Evolutionary conservation across 2,888 invertebrate genomes (phyloP).

Genomic region (Spilosoma lubricipeda): DNA sequence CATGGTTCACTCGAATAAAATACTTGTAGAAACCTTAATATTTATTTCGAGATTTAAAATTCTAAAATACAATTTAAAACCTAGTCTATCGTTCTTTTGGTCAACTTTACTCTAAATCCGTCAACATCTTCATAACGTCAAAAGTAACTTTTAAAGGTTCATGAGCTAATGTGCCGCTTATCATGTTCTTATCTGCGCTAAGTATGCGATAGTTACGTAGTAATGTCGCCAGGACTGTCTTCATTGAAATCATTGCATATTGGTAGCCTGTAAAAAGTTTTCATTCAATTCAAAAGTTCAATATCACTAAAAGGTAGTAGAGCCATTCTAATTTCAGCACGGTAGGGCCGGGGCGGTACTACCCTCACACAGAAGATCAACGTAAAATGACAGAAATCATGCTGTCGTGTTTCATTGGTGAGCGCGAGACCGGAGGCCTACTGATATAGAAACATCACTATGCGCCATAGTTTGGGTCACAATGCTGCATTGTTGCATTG

Average conservation of each 20-base stretch:
- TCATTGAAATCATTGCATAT: constrained; percentile 59
- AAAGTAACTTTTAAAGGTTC: constrained; percentile 46
- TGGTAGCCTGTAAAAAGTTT: constrained; percentile 45
- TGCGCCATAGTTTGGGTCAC: no score
- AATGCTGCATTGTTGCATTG: no score
- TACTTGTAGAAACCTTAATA: neutral
- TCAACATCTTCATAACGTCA: constrained; percentile 55
- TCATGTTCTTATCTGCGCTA: neutral
- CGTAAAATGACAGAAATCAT: no score
- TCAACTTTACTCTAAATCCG: neutral
- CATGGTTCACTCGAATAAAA: no score
- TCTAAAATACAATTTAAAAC: neutral
- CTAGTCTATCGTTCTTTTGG: neutral
- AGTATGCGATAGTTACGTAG: constrained; percentile 46
- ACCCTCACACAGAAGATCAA: no score
- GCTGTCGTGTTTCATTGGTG: no score
- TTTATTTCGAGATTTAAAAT: neutral
- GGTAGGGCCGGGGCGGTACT: no score
- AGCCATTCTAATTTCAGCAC: no score
- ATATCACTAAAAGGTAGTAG: no score
- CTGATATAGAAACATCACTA: no score
- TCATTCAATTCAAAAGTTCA: no score
- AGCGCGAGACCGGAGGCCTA: no score
- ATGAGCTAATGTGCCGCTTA: neutral
- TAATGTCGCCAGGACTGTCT: constrained; percentile 53